phyloP scores from a whole-genome alignment of 2,888 invertebrate genomes.

The Chrysolina haemoptera region DNA sequence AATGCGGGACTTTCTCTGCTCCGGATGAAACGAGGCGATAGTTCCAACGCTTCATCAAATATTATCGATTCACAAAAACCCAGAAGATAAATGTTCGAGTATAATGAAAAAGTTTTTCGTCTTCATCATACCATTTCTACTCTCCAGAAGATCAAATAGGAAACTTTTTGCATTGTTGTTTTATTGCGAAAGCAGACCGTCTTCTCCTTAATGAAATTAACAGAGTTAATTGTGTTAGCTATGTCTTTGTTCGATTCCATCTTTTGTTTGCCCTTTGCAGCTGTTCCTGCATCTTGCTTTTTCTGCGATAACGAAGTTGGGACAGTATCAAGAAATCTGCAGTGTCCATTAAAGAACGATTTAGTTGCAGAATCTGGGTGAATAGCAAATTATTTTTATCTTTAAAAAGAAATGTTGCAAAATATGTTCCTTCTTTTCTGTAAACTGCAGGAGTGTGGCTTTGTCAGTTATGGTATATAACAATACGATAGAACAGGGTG shows the following conservation, averaged over 20 bases:
- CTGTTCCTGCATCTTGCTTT: neutral
- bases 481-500: too few species aligned
- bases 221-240: slow-evolving; percentile 42
- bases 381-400: too few species aligned
- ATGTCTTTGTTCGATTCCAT: slow-evolving; percentile 29
- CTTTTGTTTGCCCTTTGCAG: neutral
- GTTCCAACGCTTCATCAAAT: slow-evolving; percentile 16
- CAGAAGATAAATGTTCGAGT: neutral
- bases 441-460: too few species aligned
- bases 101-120: slow-evolving; percentile 8
- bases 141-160: neutral
- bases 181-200: slow-evolving; percentile 35
- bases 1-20: too few species aligned
- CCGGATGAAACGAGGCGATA: too few species aligned
- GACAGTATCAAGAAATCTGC: neutral
- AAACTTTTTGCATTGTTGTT: slow-evolving; percentile 26
- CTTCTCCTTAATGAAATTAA: slow-evolving; percentile 37
- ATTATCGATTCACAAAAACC: neutral
- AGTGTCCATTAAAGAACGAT: neutral
- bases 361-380: too few species aligned
- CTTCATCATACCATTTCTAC: neutral
- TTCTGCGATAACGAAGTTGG: neutral
- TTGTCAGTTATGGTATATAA: too few species aligned
- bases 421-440: too few species aligned
- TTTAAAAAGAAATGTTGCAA: too few species aligned